These are phyloP conservation scores for Adoxophyes honmai DNA, from an alignment of 1,140 invertebrate genomes.

Conservation along the genomic window DNA sequence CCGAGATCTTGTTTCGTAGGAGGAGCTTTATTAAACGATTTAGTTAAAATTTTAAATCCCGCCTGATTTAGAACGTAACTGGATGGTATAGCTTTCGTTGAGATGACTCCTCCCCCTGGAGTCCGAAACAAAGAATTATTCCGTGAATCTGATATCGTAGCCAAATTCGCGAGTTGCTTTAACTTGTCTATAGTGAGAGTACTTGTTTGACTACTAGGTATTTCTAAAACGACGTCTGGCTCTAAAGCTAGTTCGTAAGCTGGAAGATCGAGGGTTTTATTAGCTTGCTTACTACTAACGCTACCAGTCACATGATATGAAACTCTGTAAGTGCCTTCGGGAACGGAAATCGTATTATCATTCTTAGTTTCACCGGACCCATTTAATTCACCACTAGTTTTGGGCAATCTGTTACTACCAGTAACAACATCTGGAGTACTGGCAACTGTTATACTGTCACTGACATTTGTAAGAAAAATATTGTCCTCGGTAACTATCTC, in stretches of 20 bases:
- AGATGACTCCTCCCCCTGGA: conserved; percentile 71
- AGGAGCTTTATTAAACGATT: conserved; percentile 80
- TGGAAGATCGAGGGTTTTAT: conserved; percentile 61
- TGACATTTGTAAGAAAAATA: conserved; percentile 22
- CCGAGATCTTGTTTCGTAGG: conserved; percentile 68
- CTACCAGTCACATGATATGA: conserved; percentile 70
- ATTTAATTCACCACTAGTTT: conserved; percentile 54
- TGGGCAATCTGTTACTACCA: conserved; percentile 53
- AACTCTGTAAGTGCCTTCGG: conserved; percentile 66
- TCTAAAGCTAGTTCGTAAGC: conserved; percentile 64
- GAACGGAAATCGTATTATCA: conserved; percentile 32
- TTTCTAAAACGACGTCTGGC: conserved; percentile 66
- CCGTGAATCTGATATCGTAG: conserved; percentile 69
- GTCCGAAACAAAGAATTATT: conserved; percentile 70
- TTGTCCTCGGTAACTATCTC: conserved; percentile 18
- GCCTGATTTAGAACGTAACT: conserved; percentile 80
- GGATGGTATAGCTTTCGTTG: conserved; percentile 78
- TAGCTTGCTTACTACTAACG: conserved; percentile 68
- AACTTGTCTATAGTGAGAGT: conserved; percentile 67
- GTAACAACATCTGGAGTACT: conserved; percentile 23
- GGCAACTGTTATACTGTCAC: conserved; percentile 28
- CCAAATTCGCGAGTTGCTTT: conserved; percentile 73
- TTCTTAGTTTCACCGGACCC: conserved; percentile 25
- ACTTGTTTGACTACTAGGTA: conserved; percentile 64
- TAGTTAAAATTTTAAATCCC: conserved; percentile 82